Percentiles rank a stretch among this genome's conserved stretches.
These are phyloP conservation scores for Bellardia bayeri DNA, from an alignment of 2,888 invertebrate genomes.

Conservation along the genomic window DNA sequence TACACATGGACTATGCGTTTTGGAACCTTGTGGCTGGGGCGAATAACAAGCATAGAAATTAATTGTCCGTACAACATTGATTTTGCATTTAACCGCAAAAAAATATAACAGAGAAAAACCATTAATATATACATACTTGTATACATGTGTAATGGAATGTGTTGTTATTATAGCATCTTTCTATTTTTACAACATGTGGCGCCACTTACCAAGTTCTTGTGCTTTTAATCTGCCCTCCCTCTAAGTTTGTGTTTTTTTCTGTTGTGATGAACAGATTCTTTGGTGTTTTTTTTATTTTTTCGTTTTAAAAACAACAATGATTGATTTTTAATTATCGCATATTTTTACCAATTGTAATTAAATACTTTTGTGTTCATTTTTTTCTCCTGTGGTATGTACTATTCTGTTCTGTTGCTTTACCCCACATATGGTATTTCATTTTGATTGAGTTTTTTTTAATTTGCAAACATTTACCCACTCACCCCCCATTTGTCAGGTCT, in stretches of 20 bases:
- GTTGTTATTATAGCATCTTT: slow-evolving; percentile 39
- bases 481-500: not conserved
- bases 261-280: not conserved
- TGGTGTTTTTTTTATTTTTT: slow-evolving; percentile 11
- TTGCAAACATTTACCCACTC: no score
- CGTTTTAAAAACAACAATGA: slow-evolving; percentile 67
- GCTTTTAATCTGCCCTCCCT: slow-evolving; percentile 18
- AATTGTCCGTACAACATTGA: slow-evolving; percentile 74
- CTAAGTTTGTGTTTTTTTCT: not conserved
- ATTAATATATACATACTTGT: not conserved
- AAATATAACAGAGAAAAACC: slow-evolving; percentile 4
- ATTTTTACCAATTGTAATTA: slow-evolving; percentile 70
- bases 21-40: not conserved
- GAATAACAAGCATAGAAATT: slow-evolving; percentile 67
- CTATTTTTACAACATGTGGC: slow-evolving; percentile 36
- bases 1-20: slow-evolving; percentile 25
- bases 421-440: slow-evolving; percentile 1
- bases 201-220: slow-evolving; percentile 5
- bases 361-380: slow-evolving; percentile 61
- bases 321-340: slow-evolving; percentile 75
- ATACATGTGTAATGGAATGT: slow-evolving; percentile 41
- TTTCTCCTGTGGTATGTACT: slow-evolving; percentile 14
- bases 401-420: not conserved
- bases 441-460: slow-evolving; percentile 5
- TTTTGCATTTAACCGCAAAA: slow-evolving; percentile 71